These are phyloP conservation scores for Apodemia arnacis DNA, from an alignment of 2,888 invertebrate genomes.

Conservation along the genomic window DNA sequence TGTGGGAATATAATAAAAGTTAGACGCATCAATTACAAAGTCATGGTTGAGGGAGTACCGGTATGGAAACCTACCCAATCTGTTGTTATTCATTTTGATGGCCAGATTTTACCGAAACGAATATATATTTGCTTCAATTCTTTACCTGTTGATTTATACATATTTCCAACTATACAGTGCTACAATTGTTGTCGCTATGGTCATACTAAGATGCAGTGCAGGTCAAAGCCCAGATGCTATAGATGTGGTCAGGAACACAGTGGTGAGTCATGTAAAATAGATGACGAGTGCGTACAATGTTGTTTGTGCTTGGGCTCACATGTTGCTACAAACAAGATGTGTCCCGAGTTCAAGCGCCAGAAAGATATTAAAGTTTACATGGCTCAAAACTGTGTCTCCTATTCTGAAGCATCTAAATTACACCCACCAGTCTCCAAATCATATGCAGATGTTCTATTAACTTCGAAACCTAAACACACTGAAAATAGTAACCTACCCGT, in stretches of 20 bases:
- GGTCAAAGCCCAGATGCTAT: not conserved
- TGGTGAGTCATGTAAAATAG: not conserved
- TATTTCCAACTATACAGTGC: not conserved
- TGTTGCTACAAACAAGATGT: not conserved
- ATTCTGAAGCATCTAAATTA: not conserved
- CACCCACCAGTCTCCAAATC: not conserved
- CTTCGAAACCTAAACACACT: not conserved
- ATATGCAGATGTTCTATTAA: not conserved
- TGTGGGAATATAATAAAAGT: not conserved
- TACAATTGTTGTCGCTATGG: too few relatives aligned
- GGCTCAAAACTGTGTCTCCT: not conserved
- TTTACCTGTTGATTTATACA: not conserved
- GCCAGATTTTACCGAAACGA: not conserved
- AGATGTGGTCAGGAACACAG: not conserved
- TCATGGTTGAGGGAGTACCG: not conserved
- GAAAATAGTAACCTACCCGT: not conserved
- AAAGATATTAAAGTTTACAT: not conserved
- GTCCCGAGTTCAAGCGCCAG: not conserved
- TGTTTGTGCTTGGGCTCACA: not conserved
- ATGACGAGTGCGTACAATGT: not conserved
- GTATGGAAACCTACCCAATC: not conserved
- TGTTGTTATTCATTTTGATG: conserved; percentile 8
- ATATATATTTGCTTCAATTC: conserved; percentile 5
- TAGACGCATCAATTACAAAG: not conserved
- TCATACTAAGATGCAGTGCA: too few relatives aligned